Evolutionary conservation across 2,113 vertebrate species (phyloP), one percentile per base, ranked within the genome.

Genomic region (Oreotragus oreotragus): DNA sequence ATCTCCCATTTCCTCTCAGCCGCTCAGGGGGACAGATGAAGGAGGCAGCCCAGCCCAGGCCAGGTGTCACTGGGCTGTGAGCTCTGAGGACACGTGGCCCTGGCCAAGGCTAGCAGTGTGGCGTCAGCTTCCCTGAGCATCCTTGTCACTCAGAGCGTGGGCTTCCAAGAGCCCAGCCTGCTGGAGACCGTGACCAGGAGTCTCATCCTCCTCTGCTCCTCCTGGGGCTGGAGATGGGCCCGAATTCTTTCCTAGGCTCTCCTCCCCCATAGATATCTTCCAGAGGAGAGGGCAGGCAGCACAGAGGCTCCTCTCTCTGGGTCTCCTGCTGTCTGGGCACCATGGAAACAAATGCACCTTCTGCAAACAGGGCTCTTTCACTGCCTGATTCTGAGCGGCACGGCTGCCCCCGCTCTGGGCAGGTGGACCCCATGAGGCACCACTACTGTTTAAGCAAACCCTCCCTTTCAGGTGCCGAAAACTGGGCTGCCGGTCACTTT

Each of bases 21-120:
- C 0, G 0, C 23, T 36, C 3, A 1, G 27, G 2, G 21, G 36
- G 14, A 39, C 5, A 12, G 39, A 17, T 10, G 43, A 64, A 17
- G 51, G 39, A 57, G 43, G 84, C 60, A 21, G n/a, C n/a, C 81
- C 66, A 27, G 28, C 86, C 84, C 23, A 8, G 14, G 55, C 83
- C 49, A 9, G 3, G 23, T 10, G 2, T 21, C 49, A 5, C 77
- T 83, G 4, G 1, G 21, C 16, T 57, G 4, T 11, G 15, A 70
- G n/a, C 30, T 7, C 49, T 49, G 51, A 91, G 64, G 55, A 70
- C 0, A 0, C 19, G 19, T 13, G 77, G 84, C 70, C 36, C 17
- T 30, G 36, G 51, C 28, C 28, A 14, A 17, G 36, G 14, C 58
- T 51, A 53, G 58, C 28, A 17, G 47, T 14, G n/a, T 51, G 27